phyloP scores from a whole-genome alignment of 2,888 invertebrate genomes.

The Gordius sp. region DNA sequence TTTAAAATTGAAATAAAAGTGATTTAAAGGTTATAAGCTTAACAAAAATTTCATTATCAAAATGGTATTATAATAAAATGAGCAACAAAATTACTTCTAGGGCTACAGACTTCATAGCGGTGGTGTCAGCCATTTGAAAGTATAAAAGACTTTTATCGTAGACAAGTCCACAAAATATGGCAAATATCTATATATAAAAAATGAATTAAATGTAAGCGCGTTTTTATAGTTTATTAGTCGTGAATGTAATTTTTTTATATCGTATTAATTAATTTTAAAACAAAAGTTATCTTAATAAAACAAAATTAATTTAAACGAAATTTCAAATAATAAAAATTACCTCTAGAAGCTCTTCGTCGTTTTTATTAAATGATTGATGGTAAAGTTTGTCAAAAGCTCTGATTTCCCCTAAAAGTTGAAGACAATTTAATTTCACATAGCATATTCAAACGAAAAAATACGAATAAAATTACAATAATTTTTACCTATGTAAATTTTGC shows the following conservation, averaged over 20 bases:
- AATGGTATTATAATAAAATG: no score
- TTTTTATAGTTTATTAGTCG: not conserved
- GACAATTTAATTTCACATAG: not conserved
- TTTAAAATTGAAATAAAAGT: no score
- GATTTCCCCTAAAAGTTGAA: not conserved
- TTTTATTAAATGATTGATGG: not conserved
- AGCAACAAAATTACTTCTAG: slow-evolving; percentile 1
- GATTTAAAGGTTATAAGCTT: no score
- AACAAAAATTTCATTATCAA: no score
- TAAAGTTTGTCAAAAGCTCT: not conserved
- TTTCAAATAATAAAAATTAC: not conserved
- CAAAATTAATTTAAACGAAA: slow-evolving; percentile 9
- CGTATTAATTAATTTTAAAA: not conserved
- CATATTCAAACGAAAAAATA: no score
- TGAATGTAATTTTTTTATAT: not conserved
- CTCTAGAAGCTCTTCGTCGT: slow-evolving; percentile 2
- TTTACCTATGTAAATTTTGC: not conserved
- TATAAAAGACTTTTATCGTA: slow-evolving; percentile 10
- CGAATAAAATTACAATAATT: no score
- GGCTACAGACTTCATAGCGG: slow-evolving; percentile 5
- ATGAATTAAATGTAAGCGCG: not conserved
- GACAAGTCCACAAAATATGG: slow-evolving; percentile 6
- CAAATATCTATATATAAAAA: not conserved
- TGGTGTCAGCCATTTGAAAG: not conserved
- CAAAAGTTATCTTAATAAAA: not conserved